Evolutionary conservation across 2,113 vertebrate genomes (phyloP), one percentile per base, ranked within the genome.

Genomic region (Bos javanicus): DNA sequence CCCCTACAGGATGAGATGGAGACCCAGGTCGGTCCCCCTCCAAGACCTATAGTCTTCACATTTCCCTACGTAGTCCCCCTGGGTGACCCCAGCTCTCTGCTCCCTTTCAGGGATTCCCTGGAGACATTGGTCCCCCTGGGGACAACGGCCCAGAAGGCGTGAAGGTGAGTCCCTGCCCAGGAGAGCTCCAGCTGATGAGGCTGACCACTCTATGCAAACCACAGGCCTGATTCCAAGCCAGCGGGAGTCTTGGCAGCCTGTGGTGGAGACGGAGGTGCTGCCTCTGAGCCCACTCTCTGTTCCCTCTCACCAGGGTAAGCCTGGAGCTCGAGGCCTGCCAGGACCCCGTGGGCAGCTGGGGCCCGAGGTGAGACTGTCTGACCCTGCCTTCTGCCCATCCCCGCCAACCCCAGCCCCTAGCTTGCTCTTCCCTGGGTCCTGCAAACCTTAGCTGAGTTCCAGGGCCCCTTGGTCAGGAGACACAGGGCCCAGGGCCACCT

Each of bases 41-140:
- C 4, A 2, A 16, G 36, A 50, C 21, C 2, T 17, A 4, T 1
- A 7, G 62, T 71, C 9, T 12, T 13, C 30, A 9, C 52, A 39
- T 19, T n/a, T 46, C 33, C 82, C 57, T 71, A 14, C 5, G 2
- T 7, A n/a, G 57, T 8, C 28, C 48, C 21, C 1, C 5, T 13
- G 0, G 56, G 46, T 95, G 67, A 95, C 78, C 28, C 93, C 95
- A 83, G 83, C 64, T 78, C 48, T 98, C 97, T 98, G 64, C 0
- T 98, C 98, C 81, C 80, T 91, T 67, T 59, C 97, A 99, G 99
- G 99, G 99, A 96, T 99, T 99, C 95, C 99, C 99, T 62, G 99
- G 99, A 94, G 99, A 99, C 98, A 99, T 99, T 96, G 99, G 99
- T 95, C 99, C 99, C 85, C 99, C 99, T 7, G 99, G 99, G 98